Percentiles rank a stretch among this genome's conserved stretches.
Evolutionary conservation across 2,888 invertebrate genomes (phyloP).

Genomic region (Teleiodes luculella): DNA sequence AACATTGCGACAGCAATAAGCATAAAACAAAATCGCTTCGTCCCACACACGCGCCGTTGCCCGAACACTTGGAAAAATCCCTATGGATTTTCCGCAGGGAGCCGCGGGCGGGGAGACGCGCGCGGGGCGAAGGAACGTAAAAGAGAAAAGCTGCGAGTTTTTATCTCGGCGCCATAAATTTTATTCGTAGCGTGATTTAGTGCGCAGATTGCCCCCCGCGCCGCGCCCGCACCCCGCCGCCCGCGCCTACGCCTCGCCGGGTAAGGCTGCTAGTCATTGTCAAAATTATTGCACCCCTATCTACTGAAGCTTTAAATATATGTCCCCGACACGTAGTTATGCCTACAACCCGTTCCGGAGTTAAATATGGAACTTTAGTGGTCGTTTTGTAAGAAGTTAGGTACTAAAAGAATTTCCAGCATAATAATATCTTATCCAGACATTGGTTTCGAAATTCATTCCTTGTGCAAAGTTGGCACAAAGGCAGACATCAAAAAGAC

Average conservation of each 20-base stretch:
- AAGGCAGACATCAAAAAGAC: background rate
- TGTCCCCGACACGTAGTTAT: conserved; percentile 72
- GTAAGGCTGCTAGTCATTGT: conserved; percentile 79
- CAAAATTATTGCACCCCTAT: conserved; percentile 80
- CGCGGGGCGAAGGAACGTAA: conserved; percentile 73
- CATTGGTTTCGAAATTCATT: conserved; percentile 1
- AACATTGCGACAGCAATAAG: conserved; percentile 75
- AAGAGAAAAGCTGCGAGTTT: conserved; percentile 81
- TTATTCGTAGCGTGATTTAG: conserved; percentile 81
- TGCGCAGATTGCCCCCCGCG: conserved; percentile 78
- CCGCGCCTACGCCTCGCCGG: conserved; percentile 74
- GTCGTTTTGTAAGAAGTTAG: conserved; percentile 43
- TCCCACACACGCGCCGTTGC: conserved; percentile 76
- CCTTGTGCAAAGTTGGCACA: conserved; percentile 3
- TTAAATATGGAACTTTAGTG: conserved; percentile 32
- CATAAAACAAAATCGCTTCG: conserved; percentile 78
- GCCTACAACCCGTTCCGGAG: conserved; percentile 66
- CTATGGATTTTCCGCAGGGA: conserved; percentile 75
- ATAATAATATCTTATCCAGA: conserved; percentile 5
- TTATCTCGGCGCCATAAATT: conserved; percentile 81
- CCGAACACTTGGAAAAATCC: conserved; percentile 78
- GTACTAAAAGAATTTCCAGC: conserved; percentile 3
- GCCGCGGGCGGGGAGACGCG: conserved; percentile 33
- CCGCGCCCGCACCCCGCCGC: conserved; percentile 39
- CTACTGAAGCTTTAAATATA: conserved; percentile 78